Base-by-base conservation (phyloP, 2,797 vertebrate species). In the Mus caroli region DNA sequence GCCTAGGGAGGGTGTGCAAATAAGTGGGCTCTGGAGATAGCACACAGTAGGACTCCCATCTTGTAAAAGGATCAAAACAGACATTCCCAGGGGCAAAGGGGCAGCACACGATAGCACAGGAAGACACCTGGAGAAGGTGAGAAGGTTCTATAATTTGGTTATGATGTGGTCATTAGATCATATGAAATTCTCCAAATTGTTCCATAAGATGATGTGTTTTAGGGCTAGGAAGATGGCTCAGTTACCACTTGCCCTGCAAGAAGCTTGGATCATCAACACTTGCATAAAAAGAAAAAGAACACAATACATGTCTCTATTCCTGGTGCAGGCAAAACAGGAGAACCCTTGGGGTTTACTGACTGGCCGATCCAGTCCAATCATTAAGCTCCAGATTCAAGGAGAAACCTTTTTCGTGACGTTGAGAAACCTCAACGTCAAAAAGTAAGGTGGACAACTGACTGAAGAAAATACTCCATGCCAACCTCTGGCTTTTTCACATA, bases 21-120 rank as follows among this genome's bases (percentile, higher is more conserved):
- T 1, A 37, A 37, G 50, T 40, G 17, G 3, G 31, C 12, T 52
- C 40, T 13, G 14, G 40, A 50, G 82, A 67, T 73, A 50, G 8
- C 50, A 0, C 1, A 11, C 6, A 31, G 0, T 3, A 24, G 0
- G n/a, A 12, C 0, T 56, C 26, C 46, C 40, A 13, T 54, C 17
- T 17, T 56, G 28, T 75, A 43, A 78, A 64, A 2, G 10, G 1
- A 8, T 1, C 37, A 37, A 10, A 1, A 60, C 26, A 37, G 46
- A n/a, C 19, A 1, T 10, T 22, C 28, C n/a, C 3, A 37, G 46
- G 6, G 34, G 40, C 1, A 22, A 46, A 26, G 31, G 37, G 52
- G 17, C 9, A 56, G 17, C 1, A 1, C 22, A 19, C 34, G 22
- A 52, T 69, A 22, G 34, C 46, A 11, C 80, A 84, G 17, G 28